Conservation (phyloP, 2,113 vertebrate genomes). For the Amphiprion percula region DNA sequence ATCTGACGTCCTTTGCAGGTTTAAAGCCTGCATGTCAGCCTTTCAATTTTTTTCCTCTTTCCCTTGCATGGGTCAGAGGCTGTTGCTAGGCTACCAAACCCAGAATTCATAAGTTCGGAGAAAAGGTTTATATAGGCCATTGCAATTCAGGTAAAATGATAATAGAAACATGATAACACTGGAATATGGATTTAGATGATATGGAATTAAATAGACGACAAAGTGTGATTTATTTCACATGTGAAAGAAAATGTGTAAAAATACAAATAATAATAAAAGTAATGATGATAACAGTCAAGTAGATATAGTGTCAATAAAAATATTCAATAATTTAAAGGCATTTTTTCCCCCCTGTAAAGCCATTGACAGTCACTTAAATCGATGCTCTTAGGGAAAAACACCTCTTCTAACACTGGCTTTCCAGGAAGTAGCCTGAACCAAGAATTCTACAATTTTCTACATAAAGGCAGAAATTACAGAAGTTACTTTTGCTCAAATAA, state of each 20-base stretch:
- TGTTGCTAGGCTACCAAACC: slow-evolving; percentile 88
- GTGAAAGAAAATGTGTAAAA: slow-evolving; percentile 16
- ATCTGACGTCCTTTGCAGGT: slow-evolving; percentile 73
- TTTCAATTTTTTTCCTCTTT: slow-evolving; percentile 75
- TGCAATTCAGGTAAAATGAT: slow-evolving; percentile 78
- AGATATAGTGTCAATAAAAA: neutral
- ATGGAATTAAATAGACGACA: slow-evolving; percentile 34
- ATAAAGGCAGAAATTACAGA: neutral
- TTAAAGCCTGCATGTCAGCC: slow-evolving; percentile 77
- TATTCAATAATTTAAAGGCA: no score
- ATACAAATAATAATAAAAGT: slow-evolving; percentile 4
- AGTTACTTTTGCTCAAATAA: neutral
- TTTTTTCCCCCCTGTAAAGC: no score
- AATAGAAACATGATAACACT: slow-evolving; percentile 67
- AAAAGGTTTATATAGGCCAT: slow-evolving; percentile 77
- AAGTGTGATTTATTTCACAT: slow-evolving; percentile 22
- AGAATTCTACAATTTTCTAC: neutral
- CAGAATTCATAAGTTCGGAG: slow-evolving; percentile 83
- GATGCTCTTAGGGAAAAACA: neutral
- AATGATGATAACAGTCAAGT: neutral
- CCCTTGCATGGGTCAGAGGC: slow-evolving; percentile 83
- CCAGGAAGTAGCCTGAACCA: neutral
- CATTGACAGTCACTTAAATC: neutral
- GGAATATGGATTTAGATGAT: slow-evolving; percentile 57
- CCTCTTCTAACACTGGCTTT: neutral